Conservation (phyloP, 2,797 vertebrate genomes). For the Sylvilagus floridanus region DNA sequence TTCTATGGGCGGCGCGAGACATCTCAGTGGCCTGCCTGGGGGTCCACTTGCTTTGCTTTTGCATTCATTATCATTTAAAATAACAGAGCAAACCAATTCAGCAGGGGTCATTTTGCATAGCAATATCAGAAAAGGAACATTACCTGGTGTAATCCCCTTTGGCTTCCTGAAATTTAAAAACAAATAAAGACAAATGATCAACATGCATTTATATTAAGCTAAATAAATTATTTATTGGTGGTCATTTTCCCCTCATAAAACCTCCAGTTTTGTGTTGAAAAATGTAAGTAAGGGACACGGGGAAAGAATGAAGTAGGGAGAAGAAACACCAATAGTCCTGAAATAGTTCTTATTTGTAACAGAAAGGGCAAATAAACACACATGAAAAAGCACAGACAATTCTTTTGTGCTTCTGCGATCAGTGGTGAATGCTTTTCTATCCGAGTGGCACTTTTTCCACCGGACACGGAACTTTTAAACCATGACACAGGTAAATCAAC, state of each 20-base stretch:
- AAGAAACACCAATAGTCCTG: not conserved
- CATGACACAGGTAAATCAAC: not conserved
- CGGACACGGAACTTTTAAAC: not conserved
- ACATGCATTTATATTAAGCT: conserved; percentile 43
- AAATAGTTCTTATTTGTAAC: conserved; percentile 15
- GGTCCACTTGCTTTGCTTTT: conserved; percentile 63
- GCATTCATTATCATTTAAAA: conserved; percentile 82
- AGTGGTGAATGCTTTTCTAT: not conserved
- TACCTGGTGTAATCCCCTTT: conserved; percentile 95
- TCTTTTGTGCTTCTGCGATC: not conserved
- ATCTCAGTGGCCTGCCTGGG: conserved; percentile 58
- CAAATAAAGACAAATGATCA: conserved; percentile 80
- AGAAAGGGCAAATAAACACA: not conserved
- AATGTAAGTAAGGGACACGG: not conserved
- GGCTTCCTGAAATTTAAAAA: conserved; percentile 92
- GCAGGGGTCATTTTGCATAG: conserved; percentile 71
- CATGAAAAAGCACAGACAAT: not conserved
- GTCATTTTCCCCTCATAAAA: not conserved
- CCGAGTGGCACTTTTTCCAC: not conserved
- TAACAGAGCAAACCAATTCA: conserved; percentile 76
- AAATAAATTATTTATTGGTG: conserved; percentile 18
- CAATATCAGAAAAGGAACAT: conserved; percentile 83
- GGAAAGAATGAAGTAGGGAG: not conserved
- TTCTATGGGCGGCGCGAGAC: conserved; percentile 69
- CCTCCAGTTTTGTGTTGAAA: not conserved